phyloP scores from a whole-genome alignment of 2,888 invertebrate genomes.

The Gortyna flavago region DNA sequence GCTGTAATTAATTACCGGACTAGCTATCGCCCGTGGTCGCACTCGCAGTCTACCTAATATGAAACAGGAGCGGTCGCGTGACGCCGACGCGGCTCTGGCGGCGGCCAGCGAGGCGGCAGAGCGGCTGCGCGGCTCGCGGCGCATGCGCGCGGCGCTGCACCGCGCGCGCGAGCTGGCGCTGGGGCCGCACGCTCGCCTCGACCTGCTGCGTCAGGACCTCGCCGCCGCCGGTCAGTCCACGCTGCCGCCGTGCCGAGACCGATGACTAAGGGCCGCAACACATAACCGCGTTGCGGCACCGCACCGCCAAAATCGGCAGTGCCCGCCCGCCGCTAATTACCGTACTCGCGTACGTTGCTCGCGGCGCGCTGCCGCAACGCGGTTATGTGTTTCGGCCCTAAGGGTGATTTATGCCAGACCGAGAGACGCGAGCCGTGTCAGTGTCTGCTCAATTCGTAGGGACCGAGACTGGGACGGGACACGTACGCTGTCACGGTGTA shows the following conservation, averaged over 20 bases:
- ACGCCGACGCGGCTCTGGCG: conserved; percentile 59
- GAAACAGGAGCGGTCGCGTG: conserved; percentile 70
- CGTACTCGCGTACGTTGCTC: too few species aligned
- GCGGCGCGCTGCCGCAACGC: too few species aligned
- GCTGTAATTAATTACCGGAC: neutral
- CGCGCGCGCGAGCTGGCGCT: conserved; percentile 64
- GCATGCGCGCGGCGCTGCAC: conserved; percentile 62
- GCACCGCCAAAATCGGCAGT: too few species aligned
- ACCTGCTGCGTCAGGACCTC: conserved; percentile 59
- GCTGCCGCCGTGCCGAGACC: neutral
- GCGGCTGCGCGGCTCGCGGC: conserved; percentile 47
- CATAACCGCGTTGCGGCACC: too few species aligned
- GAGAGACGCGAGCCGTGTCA: neutral
- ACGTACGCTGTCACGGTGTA: neutral
- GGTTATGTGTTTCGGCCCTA: too few species aligned
- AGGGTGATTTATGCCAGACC: neutral
- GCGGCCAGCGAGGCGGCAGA: conserved; percentile 64
- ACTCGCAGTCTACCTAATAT: neutral
- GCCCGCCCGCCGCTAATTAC: too few species aligned
- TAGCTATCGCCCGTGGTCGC: neutral
- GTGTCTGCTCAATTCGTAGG: neutral
- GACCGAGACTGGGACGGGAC: neutral
- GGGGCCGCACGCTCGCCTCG: conserved; percentile 40
- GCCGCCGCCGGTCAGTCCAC: conserved; percentile 19
- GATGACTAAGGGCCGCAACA: neutral